A percentile compares a stretch with the other conserved stretches of the same genome.
phyloP scores from a whole-genome alignment of 2,797 vertebrate species.

The Lutjanus argentimaculatus region DNA sequence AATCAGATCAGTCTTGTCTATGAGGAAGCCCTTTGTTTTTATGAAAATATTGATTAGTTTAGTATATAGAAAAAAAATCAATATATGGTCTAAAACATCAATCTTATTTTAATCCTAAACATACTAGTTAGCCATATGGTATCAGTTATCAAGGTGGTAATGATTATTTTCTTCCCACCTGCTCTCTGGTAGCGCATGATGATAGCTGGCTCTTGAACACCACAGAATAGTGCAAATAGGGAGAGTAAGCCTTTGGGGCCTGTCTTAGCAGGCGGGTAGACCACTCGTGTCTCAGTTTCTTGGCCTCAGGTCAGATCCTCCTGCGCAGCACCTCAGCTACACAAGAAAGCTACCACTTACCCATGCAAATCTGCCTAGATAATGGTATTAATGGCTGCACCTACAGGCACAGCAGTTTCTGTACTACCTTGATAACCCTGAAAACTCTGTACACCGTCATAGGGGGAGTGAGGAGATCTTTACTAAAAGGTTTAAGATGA shows the following conservation, averaged over 20 bases:
- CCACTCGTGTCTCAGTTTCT: constrained; percentile 29
- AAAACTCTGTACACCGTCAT: constrained; percentile 15
- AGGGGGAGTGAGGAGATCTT: constrained; percentile 19
- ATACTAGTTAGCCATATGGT: background rate
- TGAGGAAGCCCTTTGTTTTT: background rate
- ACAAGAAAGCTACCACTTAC: constrained; percentile 49
- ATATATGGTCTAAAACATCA: background rate
- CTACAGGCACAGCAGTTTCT: constrained; percentile 40
- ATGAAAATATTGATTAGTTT: background rate
- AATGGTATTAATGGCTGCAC: constrained; percentile 55
- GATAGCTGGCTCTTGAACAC: constrained; percentile 27
- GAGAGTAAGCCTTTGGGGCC: constrained; percentile 18
- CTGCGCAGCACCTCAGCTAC: constrained; percentile 22
- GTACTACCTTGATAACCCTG: constrained; percentile 49
- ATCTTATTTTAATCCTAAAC: background rate
- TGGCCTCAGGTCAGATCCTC: constrained; percentile 43
- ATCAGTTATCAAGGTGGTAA: background rate
- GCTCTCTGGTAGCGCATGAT: constrained; percentile 19
- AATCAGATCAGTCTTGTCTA: background rate
- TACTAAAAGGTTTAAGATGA: constrained; percentile 45
- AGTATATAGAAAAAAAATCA: background rate
- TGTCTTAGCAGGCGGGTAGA: constrained; percentile 20
- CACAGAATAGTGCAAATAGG: background rate
- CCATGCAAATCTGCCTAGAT: constrained; percentile 61
- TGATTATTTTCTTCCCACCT: background rate